Conservation (phyloP, 2,888 invertebrate species). For the Frankliniella fusca region DNA sequence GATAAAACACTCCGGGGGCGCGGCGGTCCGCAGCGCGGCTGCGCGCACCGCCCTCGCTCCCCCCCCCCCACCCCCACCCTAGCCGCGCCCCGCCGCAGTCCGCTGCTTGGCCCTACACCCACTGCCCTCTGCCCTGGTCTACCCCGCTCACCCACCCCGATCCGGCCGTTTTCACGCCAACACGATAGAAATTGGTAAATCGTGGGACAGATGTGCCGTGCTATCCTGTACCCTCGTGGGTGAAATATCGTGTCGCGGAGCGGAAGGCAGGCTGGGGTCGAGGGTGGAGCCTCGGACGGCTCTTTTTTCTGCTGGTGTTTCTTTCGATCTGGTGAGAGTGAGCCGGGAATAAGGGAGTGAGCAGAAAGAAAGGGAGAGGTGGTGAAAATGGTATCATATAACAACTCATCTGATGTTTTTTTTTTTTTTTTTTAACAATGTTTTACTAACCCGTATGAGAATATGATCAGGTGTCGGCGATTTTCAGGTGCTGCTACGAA, state of each 20-base stretch:
- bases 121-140: not conserved
- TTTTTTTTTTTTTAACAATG: too few relatives aligned
- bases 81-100: not conserved
- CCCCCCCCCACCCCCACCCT: not conserved
- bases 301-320: not conserved
- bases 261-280: not conserved
- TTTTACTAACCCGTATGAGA: too few relatives aligned
- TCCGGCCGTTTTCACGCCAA: not conserved
- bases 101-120: not conserved
- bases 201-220: conserved; percentile 1
- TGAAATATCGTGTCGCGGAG: conserved; percentile 8
- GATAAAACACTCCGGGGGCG: too few relatives aligned
- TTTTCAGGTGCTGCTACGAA: too few relatives aligned
- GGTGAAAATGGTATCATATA: too few relatives aligned
- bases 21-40: too few relatives aligned
- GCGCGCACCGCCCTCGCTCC: not conserved
- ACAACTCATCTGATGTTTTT: too few relatives aligned
- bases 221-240: not conserved
- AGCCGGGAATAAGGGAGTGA: not conserved
- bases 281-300: not conserved
- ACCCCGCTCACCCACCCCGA: too few relatives aligned
- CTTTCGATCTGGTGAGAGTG: not conserved
- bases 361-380: too few relatives aligned
- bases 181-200: conserved; percentile 15
- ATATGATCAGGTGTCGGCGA: too few relatives aligned